Evolutionary conservation across 2,888 invertebrate genomes (phyloP).

Genomic region (Melolontha melolontha): DNA sequence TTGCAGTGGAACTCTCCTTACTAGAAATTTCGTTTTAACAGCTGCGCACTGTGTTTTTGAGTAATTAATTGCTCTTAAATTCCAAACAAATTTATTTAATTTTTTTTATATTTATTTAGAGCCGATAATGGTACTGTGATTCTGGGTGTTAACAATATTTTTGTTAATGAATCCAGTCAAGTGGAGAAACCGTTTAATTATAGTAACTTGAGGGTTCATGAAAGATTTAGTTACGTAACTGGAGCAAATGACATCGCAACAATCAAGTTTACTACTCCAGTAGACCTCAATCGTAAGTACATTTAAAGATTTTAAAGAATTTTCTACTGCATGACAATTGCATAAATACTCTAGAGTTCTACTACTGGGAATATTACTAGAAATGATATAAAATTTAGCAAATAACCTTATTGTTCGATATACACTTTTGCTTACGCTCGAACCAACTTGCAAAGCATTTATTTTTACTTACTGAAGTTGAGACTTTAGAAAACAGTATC

Average conservation of each 20-base stretch:
- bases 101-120: slow-evolving; percentile 55
- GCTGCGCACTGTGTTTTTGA: slow-evolving; percentile 66
- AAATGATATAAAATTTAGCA: too few species aligned
- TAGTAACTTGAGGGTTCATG: slow-evolving; percentile 40
- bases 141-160: slow-evolving; percentile 56
- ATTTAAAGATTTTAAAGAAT: too few species aligned
- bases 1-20: slow-evolving; percentile 65
- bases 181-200: slow-evolving; percentile 41
- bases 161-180: slow-evolving; percentile 56
- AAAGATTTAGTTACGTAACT: slow-evolving; percentile 48
- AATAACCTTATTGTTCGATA: too few species aligned
- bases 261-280: slow-evolving; percentile 17
- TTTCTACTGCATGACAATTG: too few species aligned
- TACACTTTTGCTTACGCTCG: too few species aligned
- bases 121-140: slow-evolving; percentile 46
- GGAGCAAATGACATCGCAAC: slow-evolving; percentile 64
- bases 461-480: too few species aligned
- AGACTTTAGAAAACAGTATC: too few species aligned
- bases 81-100: neutral
- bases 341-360: too few species aligned
- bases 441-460: too few species aligned
- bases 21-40: slow-evolving; percentile 66
- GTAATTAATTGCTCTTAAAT: slow-evolving; percentile 10
- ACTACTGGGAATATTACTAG: too few species aligned
- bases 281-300: slow-evolving; percentile 24